phyloP scores from a whole-genome alignment of 2,797 vertebrate genomes.

The Poeciliopsis turneri region DNA sequence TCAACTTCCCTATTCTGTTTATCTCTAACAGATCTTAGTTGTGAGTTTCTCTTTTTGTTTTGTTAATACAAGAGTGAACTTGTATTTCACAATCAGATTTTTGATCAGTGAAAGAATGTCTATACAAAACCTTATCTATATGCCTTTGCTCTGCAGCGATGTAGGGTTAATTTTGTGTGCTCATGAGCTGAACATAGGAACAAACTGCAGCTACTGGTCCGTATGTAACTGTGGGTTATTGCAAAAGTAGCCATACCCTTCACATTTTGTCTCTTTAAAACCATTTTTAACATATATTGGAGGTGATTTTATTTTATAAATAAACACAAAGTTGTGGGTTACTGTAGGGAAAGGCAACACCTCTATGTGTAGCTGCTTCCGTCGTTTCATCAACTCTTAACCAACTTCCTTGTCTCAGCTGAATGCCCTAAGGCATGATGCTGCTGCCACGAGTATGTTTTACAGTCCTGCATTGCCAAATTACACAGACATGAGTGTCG shows the following conservation, averaged over 20 bases:
- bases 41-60: neutral
- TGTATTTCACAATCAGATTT: constrained; percentile 10
- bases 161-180: neutral
- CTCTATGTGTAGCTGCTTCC: neutral
- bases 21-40: neutral
- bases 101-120: constrained; percentile 5
- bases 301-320: neutral
- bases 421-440: neutral
- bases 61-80: neutral
- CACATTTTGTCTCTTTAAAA: neutral
- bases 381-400: neutral
- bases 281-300: too few species aligned
- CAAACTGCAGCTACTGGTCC: neutral
- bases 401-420: neutral
- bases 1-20: constrained; percentile 36
- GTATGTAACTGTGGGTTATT: neutral
- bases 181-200: neutral
- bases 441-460: neutral
- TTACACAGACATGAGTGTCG: too few species aligned
- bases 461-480: neutral
- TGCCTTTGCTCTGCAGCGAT: neutral
- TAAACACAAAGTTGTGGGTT: neutral
- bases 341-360: neutral
- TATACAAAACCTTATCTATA: neutral
- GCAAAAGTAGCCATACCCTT: neutral